These are phyloP conservation scores for Chloropsis cyanopogon DNA, from an alignment of 2,113 vertebrate genomes.

Conservation along the genomic window DNA sequence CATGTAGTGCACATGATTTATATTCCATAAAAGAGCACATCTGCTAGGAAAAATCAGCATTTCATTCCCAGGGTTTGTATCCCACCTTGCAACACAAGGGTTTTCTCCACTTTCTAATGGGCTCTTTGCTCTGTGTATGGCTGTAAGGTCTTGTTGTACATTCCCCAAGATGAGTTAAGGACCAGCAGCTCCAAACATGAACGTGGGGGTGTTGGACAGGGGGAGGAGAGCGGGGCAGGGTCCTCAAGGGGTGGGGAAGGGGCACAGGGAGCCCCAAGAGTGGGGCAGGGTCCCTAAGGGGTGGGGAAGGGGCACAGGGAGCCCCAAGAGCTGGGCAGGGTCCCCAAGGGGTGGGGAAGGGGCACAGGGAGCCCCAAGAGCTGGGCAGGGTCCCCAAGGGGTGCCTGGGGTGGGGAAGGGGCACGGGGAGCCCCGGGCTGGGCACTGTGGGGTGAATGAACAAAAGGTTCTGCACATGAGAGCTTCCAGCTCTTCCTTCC, in stretches of 20 bases:
- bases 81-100: not conserved
- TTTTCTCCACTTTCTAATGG: not conserved
- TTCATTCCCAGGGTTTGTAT: not conserved
- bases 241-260: not conserved
- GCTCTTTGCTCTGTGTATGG: not conserved
- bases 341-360: too few relatives aligned
- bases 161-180: not conserved
- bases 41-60: not conserved
- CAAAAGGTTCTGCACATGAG: not conserved
- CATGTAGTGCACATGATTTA: constrained; percentile 43
- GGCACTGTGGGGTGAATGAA: not conserved
- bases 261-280: not conserved
- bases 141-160: not conserved
- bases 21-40: constrained; percentile 54
- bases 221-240: not conserved
- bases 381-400: not conserved
- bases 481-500: not conserved
- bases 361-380: not conserved
- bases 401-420: not conserved
- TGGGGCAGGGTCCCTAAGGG: accelerated
- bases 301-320: not conserved
- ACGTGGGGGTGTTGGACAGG: not conserved
- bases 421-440: not conserved
- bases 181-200: not conserved
- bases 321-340: accelerated